Evolutionary conservation across 2,888 invertebrate genomes (phyloP), one percentile per base, ranked within the genome.

Genomic region (Pemphredon lugubris): DNA sequence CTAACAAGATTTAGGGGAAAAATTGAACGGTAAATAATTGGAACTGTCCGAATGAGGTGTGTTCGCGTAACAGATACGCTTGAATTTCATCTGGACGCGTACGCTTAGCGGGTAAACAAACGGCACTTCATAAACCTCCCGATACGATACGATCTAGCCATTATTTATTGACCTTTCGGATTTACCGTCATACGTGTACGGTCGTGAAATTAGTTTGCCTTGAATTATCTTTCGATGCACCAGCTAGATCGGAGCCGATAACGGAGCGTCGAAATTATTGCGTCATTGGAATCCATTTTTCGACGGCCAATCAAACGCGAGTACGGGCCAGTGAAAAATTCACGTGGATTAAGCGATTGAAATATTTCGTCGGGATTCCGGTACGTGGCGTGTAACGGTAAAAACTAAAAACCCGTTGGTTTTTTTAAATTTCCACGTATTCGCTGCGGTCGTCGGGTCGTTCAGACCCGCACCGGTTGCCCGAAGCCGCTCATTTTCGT

Each of bases 151-250:
- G 63, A 80, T 80, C 81, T 68, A 45, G 58, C 72, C 68, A 75
- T 80, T 79, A 79, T 79, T 79, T 79, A 79, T 79, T 77, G 81
- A 73, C 77, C 67, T 81, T 80, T 70, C 64, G 73, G 68, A 79
- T 79, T 75, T 73, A 75, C 77, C 75, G 67, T 65, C 66, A 68
- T 61, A 59, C 70, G 59, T 37, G 63, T 54, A 51, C 66, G 45
- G 30, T 55, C 59, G 65, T 53, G 73, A 79, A 79, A 79, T 79
- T 79, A 79, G 81, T 79, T 79, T 81, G 63, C 72, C 66, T 71
- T 64, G 79, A 77, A 79, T 79, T 81, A 79, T 79, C 79, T 79
- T 77, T 70, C 63, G 73, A 57, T 61, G 70, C 70, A 64, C 59
- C 66, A 58, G 21, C 23, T 37, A 59, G 75, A 59, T 61, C 60